Base-by-base conservation (phyloP, 2,797 vertebrate genomes). In the Muscicapa comitata region DNA sequence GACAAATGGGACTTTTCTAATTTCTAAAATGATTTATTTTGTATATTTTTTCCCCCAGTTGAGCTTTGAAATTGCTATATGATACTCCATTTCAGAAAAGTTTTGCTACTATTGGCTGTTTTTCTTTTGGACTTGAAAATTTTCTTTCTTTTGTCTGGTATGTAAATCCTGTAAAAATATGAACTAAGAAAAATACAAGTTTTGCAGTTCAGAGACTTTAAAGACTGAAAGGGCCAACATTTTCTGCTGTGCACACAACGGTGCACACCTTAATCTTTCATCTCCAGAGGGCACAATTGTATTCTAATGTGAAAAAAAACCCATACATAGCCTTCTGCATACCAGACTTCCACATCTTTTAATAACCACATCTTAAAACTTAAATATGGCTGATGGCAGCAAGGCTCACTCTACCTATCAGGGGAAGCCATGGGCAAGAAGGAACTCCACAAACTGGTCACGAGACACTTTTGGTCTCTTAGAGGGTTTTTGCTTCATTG, bases 51-150 rank as follows among this genome's bases (percentile, higher is more conserved):
- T 0, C 5, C 3, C 21, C 23, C 3, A 17, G 3, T 61, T 48
- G 35, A 53, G 38, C 26, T 86, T 71, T 55, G 35, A 92, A 76
- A 79, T 58, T 48, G n/a, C 3, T 93, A 62, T 91, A 81, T 82
- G 61, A 88, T 67, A 51, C 6, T 35, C 23, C n/a, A 29, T 75
- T 89, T 93, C 48, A 95, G 79, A 95, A 91, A 89, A 45, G 15
- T 68, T 12, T 17, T 87, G 13, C 9, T 67, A 17, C 24, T 43
- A 17, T 25, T 8, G n/a, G 2, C 4, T 48, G 20, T 58, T 86
- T 83, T 80, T 50, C 6, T 61, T 76, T 48, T 29, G 7, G 8
- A 88, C 55, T 92, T 75, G 47, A 68, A 85, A 47, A n/a, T 29
- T 33, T 57, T 70, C 4, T 78, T 57, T 42, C 10, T 68, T 81